Conservation (phyloP, 2,888 invertebrate species). For the Hydriomena furcata region DNA sequence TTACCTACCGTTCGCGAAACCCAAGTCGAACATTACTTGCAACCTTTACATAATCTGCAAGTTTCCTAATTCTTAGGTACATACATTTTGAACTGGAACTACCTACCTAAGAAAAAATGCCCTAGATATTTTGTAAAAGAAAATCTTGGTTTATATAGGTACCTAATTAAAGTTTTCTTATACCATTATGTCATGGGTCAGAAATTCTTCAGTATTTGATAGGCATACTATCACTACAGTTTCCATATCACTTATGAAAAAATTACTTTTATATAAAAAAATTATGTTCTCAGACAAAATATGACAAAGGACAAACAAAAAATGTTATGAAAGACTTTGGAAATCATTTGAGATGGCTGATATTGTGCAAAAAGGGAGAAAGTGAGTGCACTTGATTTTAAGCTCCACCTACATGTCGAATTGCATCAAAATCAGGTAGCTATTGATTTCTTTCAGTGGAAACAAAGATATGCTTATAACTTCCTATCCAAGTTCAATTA, state of each 20-base stretch:
- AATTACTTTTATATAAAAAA: not conserved
- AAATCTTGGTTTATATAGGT: no score
- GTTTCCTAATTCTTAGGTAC: not conserved
- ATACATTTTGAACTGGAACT: not conserved
- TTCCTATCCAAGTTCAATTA: no score
- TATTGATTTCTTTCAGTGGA: conserved; percentile 3
- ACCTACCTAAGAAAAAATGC: no score
- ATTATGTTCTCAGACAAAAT: conserved; percentile 2
- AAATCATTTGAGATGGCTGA: conserved; percentile 2
- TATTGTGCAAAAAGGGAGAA: conserved; percentile 25
- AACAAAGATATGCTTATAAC: no score
- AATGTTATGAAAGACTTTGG: not conserved
- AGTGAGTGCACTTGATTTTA: conserved; percentile 28
- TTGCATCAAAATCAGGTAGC: conserved; percentile 22
- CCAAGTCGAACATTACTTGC: not conserved
- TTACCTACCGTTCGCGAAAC: not conserved
- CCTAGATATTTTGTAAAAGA: no score
- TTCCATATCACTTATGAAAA: no score
- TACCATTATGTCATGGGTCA: no score
- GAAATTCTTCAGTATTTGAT: no score
- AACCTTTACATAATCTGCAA: not conserved
- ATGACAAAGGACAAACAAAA: conserved; percentile 18
- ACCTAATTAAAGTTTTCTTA: no score
- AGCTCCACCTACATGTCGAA: conserved; percentile 21
- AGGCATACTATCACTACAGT: no score